Conservation (phyloP, 2,113 vertebrate species). For the Tachycineta bicolor region DNA sequence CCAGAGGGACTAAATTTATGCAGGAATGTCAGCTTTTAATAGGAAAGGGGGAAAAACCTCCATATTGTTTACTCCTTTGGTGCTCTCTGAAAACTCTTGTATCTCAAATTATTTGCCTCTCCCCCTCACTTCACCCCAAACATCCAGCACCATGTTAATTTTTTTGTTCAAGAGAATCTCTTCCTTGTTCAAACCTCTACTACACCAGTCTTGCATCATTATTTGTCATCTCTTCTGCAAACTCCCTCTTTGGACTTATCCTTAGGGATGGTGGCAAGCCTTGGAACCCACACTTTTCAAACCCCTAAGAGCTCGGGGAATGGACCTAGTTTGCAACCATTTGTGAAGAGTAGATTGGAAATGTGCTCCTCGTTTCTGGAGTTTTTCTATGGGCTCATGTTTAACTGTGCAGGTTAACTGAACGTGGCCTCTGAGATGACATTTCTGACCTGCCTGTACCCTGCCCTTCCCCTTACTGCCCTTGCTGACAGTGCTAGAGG, state of each 20-base stretch:
- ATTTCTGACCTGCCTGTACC: not conserved
- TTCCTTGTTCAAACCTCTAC: not conserved
- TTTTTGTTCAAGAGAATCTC: not conserved
- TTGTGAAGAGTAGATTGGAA: not conserved
- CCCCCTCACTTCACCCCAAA: not conserved
- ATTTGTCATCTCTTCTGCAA: not conserved
- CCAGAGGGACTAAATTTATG: not conserved
- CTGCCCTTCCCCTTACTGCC: not conserved
- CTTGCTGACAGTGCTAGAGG: not conserved
- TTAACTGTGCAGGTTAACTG: not conserved
- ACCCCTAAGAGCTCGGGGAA: not conserved
- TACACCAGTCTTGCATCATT: not conserved
- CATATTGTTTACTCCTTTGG: not conserved
- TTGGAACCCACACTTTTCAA: not conserved
- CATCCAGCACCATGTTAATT: not conserved
- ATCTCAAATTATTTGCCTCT: not conserved
- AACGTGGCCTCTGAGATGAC: not conserved
- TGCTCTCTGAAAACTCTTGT: not conserved
- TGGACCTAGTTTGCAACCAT: not conserved
- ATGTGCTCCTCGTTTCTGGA: not conserved
- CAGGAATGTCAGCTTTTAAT: not conserved
- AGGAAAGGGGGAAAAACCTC: rapidly evolving
- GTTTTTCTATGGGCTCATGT: not conserved
- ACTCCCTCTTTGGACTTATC: not conserved
- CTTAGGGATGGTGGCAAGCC: not conserved